Conservation (phyloP, 2,113 vertebrate genomes). For the Pavo muticus region DNA sequence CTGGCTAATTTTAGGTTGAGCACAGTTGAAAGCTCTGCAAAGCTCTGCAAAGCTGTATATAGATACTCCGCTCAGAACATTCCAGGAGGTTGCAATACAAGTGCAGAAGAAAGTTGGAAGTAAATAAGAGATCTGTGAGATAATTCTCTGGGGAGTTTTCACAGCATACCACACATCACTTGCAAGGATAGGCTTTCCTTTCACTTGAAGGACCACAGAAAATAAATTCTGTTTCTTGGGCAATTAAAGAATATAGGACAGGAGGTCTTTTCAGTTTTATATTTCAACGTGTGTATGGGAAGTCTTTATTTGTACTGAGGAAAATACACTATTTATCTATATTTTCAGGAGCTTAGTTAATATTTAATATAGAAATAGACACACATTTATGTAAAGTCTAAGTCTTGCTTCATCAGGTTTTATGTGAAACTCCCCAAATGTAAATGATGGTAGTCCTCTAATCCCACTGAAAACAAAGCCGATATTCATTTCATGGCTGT, state of each 20-base stretch:
- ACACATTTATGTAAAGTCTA: conserved; percentile 22
- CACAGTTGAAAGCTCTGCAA: conserved; percentile 12
- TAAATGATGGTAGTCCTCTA: not conserved
- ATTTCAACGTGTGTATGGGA: not conserved
- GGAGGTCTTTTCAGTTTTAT: conserved; percentile 46
- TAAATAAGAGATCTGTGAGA: conserved; percentile 59
- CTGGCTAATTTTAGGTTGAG: conserved; percentile 46
- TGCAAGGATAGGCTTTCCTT: conserved; percentile 55
- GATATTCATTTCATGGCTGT: not conserved
- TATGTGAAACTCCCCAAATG: not conserved
- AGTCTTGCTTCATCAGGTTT: conserved; percentile 21
- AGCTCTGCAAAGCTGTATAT: conserved; percentile 11
- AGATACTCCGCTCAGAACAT: conserved; percentile 38
- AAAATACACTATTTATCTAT: conserved; percentile 41
- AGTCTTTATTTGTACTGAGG: conserved; percentile 54
- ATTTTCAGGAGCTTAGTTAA: conserved; percentile 16
- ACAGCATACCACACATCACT: conserved; percentile 47
- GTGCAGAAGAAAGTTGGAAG: conserved; percentile 56
- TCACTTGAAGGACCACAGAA: conserved; percentile 39
- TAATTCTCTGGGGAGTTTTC: conserved; percentile 53
- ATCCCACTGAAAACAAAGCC: not conserved
- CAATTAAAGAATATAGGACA: conserved; percentile 45
- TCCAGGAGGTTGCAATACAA: not conserved
- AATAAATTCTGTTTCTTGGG: conserved; percentile 61
- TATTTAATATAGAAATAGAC: conserved; percentile 39